Conservation (phyloP, 2,888 invertebrate species). For the Sericinus montela region DNA sequence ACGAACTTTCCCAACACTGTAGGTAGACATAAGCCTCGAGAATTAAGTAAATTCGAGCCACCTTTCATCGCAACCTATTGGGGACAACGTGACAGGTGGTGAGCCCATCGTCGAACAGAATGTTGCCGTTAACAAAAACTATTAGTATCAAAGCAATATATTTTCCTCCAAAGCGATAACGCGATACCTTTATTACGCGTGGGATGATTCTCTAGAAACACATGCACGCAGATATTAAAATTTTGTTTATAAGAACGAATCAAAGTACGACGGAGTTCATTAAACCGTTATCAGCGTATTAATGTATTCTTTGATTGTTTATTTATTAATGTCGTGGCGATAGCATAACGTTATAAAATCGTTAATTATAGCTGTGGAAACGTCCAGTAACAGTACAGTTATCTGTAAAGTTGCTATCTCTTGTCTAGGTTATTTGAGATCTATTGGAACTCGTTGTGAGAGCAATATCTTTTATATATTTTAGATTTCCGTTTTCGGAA, state of each 20-base stretch:
- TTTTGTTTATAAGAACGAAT: slow-evolving; percentile 53
- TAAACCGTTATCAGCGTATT: slow-evolving; percentile 60
- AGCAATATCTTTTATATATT: too few species aligned
- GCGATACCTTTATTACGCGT: neutral
- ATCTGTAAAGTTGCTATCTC: neutral
- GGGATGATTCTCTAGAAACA: neutral
- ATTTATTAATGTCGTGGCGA: slow-evolving; percentile 51
- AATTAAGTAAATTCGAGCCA: too few species aligned
- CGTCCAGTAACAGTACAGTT: slow-evolving; percentile 6
- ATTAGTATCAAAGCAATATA: too few species aligned
- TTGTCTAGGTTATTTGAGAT: neutral
- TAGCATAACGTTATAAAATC: slow-evolving; percentile 28
- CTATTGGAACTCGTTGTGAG: too few species aligned
- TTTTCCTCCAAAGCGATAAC: too few species aligned
- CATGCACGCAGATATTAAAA: slow-evolving; percentile 8
- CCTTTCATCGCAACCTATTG: too few species aligned
- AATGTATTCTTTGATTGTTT: slow-evolving; percentile 74
- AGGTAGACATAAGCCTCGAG: too few species aligned
- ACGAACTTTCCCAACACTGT: too few species aligned
- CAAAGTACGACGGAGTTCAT: slow-evolving; percentile 60
- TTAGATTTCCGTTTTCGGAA: too few species aligned
- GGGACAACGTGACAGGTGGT: too few species aligned
- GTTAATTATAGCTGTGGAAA: slow-evolving; percentile 25
- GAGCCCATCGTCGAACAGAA: too few species aligned
- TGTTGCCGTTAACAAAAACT: too few species aligned